These are phyloP conservation scores for Mola mola DNA, from an alignment of 2,113 vertebrate species.

Conservation along the genomic window DNA sequence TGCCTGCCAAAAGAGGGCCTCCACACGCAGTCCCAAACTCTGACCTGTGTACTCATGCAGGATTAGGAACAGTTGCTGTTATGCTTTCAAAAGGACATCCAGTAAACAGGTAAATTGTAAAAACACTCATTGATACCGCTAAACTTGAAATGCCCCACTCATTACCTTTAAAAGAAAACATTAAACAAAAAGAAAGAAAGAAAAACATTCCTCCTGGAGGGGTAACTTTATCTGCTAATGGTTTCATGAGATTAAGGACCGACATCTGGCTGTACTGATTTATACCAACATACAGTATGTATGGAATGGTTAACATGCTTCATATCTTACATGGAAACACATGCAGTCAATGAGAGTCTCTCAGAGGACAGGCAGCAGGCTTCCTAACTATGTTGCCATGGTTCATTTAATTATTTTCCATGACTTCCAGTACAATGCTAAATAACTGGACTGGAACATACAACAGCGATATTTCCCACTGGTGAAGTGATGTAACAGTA, in stretches of 20 bases:
- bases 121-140: no score
- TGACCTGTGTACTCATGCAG: no score
- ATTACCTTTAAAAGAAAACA: conserved; percentile 67
- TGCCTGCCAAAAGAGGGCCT: conserved; percentile 32
- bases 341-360: background rate
- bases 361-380: background rate
- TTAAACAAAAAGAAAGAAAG: no score
- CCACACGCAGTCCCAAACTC: no score
- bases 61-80: no score
- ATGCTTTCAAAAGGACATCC: no score
- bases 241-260: conserved; percentile 56
- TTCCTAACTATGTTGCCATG: background rate
- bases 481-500: conserved; percentile 10
- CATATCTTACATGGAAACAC: conserved; percentile 4
- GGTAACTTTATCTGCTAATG: conserved; percentile 65
- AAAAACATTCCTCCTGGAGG: conserved; percentile 54
- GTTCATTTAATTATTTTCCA: conserved; percentile 23
- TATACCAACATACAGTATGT: conserved; percentile 39
- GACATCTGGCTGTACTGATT: conserved; percentile 60
- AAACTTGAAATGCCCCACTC: no score
- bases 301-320: conserved; percentile 40
- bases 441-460: conserved; percentile 15
- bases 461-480: conserved; percentile 24
- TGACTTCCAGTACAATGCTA: conserved; percentile 1
- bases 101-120: no score